phyloP scores from a whole-genome alignment of 2,888 invertebrate genomes.

The Platynereis dumerilii region DNA sequence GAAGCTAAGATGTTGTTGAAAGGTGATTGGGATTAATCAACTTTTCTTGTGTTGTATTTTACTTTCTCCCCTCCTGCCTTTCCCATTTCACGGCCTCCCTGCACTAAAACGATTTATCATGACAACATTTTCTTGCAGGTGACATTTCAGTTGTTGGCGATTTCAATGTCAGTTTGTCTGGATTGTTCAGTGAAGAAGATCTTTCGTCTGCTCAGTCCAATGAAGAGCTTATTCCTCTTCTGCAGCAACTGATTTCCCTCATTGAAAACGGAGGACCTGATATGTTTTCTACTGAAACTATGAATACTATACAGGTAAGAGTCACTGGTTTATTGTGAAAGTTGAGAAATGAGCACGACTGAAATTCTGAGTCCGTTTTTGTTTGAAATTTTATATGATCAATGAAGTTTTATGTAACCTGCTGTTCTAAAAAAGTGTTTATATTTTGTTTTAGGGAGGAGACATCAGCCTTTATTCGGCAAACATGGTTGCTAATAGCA shows the following conservation, averaged over 20 bases:
- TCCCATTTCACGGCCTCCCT: too few species aligned
- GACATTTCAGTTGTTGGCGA: constrained; percentile 52
- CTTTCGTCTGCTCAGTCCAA: constrained; percentile 41
- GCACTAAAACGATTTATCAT: too few species aligned
- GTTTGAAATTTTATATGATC: background rate
- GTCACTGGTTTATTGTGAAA: too few species aligned
- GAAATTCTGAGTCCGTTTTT: too few species aligned
- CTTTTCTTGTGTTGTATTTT: background rate
- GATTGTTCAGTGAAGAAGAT: constrained; percentile 54
- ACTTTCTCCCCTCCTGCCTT: too few species aligned
- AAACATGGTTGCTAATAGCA: too few species aligned
- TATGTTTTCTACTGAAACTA: constrained; percentile 48
- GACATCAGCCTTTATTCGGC: constrained; percentile 25
- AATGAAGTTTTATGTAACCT: too few species aligned
- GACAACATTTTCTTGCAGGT: too few species aligned
- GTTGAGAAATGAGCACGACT: too few species aligned
- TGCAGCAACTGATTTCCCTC: constrained; percentile 57
- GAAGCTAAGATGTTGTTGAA: constrained; percentile 54
- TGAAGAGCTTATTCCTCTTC: constrained; percentile 55
- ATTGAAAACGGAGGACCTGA: constrained; percentile 57
- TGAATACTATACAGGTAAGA: constrained; percentile 44
- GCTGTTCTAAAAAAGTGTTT: background rate
- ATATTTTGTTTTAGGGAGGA: constrained; percentile 18
- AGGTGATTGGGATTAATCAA: constrained; percentile 11
- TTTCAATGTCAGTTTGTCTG: constrained; percentile 51